Conservation (phyloP, 2,113 vertebrate species). For the Callipepla californica region DNA sequence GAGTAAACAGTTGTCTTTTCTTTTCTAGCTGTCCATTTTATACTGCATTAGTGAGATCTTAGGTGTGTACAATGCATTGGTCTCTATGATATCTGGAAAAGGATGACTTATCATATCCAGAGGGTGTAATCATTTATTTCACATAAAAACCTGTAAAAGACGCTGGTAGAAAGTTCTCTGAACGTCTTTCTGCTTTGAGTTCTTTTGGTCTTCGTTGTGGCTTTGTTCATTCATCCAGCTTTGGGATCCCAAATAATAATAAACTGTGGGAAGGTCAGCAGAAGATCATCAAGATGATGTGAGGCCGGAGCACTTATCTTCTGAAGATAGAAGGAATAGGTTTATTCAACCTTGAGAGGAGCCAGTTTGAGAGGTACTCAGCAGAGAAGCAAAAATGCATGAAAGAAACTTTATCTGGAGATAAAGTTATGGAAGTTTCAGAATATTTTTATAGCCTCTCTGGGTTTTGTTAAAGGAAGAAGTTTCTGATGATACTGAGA, state of each 20-base stretch:
- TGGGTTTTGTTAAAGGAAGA: not conserved
- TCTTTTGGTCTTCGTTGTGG: not conserved
- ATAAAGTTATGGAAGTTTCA: not conserved
- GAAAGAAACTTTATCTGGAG: not conserved
- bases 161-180: not conserved
- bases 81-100: not conserved
- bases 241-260: not conserved
- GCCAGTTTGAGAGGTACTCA: fast-evolving
- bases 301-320: not conserved
- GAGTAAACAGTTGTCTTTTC: not conserved
- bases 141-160: not conserved
- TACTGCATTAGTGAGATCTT: not conserved
- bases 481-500: not conserved
- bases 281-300: too few relatives aligned
- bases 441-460: not conserved
- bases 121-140: not conserved
- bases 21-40: not conserved
- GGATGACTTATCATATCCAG: not conserved
- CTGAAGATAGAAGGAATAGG: not conserved
- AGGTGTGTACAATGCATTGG: not conserved
- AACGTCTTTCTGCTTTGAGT: not conserved
- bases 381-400: not conserved
- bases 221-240: not conserved
- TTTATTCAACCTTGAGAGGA: not conserved
- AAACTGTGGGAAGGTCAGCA: not conserved